phyloP scores from a whole-genome alignment of 1,140 invertebrate species.

The Temnothorax longispinosus region DNA sequence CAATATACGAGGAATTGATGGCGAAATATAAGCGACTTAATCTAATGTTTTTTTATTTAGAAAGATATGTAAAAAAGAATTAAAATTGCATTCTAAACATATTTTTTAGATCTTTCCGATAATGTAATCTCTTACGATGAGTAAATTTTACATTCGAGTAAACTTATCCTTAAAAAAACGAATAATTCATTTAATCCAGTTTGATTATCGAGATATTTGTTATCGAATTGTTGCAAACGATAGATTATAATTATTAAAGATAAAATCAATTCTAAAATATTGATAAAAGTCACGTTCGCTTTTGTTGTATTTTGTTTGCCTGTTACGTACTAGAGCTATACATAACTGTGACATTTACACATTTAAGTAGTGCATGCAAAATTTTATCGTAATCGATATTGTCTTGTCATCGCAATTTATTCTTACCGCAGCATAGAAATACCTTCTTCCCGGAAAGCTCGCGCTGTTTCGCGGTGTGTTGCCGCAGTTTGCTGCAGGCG shows the following conservation, averaged over 20 bases:
- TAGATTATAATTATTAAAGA: background rate
- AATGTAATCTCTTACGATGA: background rate
- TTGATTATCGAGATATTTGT: background rate
- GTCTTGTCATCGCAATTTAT: slow-evolving; percentile 19
- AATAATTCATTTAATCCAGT: background rate
- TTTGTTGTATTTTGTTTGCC: too few relatives aligned
- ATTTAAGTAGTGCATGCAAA: slow-evolving; percentile 1
- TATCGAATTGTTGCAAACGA: background rate
- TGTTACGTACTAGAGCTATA: background rate
- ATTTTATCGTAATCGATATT: slow-evolving; percentile 10
- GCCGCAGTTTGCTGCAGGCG: background rate
- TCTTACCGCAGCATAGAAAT: background rate
- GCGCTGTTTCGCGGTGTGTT: slow-evolving; percentile 12
- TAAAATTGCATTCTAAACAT: background rate
- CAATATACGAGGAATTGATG: background rate
- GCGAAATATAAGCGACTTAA: background rate
- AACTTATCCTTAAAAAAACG: background rate
- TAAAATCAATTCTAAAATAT: background rate
- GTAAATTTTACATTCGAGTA: background rate
- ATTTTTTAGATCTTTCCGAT: background rate
- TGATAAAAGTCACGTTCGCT: background rate
- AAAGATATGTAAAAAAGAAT: background rate
- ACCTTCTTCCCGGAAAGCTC: background rate
- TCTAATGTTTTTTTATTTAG: background rate
- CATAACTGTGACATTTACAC: background rate